These are phyloP conservation scores for Rhaphigaster nebulosa DNA, from an alignment of 2,888 invertebrate species.

Conservation along the genomic window DNA sequence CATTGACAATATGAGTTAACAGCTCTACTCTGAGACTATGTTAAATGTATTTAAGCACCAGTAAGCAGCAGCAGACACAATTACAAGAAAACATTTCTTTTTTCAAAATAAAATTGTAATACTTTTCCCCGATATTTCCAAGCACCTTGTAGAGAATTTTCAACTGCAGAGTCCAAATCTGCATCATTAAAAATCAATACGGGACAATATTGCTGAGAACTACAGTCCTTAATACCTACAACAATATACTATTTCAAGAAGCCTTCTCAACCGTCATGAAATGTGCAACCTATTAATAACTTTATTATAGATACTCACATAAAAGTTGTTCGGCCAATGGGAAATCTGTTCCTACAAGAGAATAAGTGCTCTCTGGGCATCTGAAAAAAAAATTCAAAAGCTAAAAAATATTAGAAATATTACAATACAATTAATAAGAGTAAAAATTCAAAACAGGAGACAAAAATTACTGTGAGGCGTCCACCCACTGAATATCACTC, in stretches of 20 bases:
- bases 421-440: too few species aligned
- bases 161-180: conserved; percentile 58
- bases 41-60: conserved; percentile 40
- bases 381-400: background rate
- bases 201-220: conserved; percentile 56
- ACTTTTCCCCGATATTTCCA: conserved; percentile 60
- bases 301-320: conserved; percentile 27
- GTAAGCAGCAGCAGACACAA: conserved; percentile 39
- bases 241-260: conserved; percentile 9
- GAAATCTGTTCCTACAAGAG: conserved; percentile 54
- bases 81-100: conserved; percentile 32
- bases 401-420: background rate
- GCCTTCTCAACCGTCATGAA: background rate
- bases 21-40: conserved; percentile 42
- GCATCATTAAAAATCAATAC: conserved; percentile 59
- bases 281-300: background rate
- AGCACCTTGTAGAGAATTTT: conserved; percentile 56
- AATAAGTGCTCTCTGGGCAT: conserved; percentile 52
- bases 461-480: too few species aligned
- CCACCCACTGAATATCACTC: too few species aligned
- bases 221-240: conserved; percentile 58
- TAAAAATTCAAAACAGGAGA: too few species aligned
- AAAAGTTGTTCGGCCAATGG: conserved; percentile 52
- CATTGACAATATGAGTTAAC: conserved; percentile 26
- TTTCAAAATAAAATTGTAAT: conserved; percentile 50